Evolutionary conservation across 2,113 vertebrate species (phyloP).

Genomic region (Sylvilagus bachmani): DNA sequence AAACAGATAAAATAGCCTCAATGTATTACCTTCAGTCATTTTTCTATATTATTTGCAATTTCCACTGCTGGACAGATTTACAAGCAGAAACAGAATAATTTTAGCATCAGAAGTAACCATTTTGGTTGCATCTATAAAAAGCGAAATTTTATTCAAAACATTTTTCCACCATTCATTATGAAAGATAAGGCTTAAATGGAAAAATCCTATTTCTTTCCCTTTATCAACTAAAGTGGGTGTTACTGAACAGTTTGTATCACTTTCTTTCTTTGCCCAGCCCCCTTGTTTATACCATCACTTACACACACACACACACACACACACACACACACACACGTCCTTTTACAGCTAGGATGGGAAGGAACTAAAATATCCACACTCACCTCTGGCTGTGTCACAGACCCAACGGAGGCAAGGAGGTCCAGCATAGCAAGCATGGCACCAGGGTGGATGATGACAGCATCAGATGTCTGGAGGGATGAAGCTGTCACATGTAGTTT

Average conservation of each 20-base stretch:
- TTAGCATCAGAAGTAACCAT: neutral
- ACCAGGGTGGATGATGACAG: constrained; percentile 97
- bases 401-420: constrained; percentile 95
- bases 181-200: neutral
- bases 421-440: constrained; percentile 97
- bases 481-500: constrained; percentile 91
- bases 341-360: neutral
- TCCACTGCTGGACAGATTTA: neutral
- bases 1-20: constrained; percentile 21
- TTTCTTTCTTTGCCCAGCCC: neutral
- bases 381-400: constrained; percentile 96
- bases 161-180: neutral
- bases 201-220: neutral
- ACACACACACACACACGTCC: neutral
- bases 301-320: neutral
- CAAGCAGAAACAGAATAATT: constrained; percentile 6
- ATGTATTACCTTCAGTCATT: neutral
- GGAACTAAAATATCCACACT: constrained; percentile 2
- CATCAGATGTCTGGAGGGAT: constrained; percentile 90
- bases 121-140: neutral
- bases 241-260: rapidly evolving
- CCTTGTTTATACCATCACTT: neutral
- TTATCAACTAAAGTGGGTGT: neutral
- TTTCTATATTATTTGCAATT: neutral
- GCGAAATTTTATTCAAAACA: neutral